Evolutionary conservation across 2,113 vertebrate genomes (phyloP).

Genomic region (Melospiza melodia): DNA sequence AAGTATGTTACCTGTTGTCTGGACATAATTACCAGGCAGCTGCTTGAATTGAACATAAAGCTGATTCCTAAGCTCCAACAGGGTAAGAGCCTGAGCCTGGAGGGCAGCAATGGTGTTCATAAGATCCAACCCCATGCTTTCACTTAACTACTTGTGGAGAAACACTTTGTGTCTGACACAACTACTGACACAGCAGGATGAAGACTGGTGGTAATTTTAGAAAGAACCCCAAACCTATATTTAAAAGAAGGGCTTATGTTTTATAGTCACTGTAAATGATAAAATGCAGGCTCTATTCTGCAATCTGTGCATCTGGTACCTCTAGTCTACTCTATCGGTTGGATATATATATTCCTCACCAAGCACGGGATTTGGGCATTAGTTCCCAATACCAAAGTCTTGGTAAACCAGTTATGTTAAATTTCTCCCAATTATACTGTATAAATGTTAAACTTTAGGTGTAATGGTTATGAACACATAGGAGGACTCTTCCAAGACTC

Average conservation of each 20-base stretch:
- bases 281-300: background rate
- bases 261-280: background rate
- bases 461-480: background rate
- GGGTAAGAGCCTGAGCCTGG: background rate
- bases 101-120: background rate
- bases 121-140: background rate
- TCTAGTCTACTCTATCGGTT: background rate
- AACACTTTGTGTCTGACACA: background rate
- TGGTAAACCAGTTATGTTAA: background rate
- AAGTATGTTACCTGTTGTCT: background rate
- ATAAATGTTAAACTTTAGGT: background rate
- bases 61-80: background rate
- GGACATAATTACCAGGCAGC: background rate
- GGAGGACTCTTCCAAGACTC: background rate
- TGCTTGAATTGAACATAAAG: background rate
- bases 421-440: background rate
- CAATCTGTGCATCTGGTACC: background rate
- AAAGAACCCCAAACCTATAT: background rate
- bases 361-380: background rate
- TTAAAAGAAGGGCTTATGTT: background rate
- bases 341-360: background rate
- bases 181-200: background rate
- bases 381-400: background rate
- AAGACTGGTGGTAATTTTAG: background rate
- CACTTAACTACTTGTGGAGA: background rate